Evolutionary conservation across 2,888 invertebrate genomes (phyloP), one percentile per base, ranked within the genome.

Genomic region (Drosophila neoperkinsi): DNA sequence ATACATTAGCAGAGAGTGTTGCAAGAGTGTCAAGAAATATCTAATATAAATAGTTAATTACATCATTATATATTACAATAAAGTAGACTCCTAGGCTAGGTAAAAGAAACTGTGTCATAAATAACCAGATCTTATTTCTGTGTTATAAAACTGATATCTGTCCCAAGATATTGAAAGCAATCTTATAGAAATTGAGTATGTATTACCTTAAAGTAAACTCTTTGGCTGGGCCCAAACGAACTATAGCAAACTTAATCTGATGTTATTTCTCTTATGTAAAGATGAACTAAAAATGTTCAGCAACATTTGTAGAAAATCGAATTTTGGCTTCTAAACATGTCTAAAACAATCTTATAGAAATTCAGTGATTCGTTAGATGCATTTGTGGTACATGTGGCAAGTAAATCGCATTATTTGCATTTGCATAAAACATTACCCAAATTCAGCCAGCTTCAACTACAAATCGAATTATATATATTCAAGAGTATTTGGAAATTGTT

Each of bases 401-500:
- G 16, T 16, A 46, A 25, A 46, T 46, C 25, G 25, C 1, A 25
- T 46, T 46, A 46, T 25, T 25, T 25, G 46, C 46, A 46, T 46
- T 46, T 46, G 46, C 46, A 46, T 46, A 46, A 46, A 46, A 25
- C 25, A 46, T 46, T 46, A 25, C 16, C 7, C 46, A 25, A 46
- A 25, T 25, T 46, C 46, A 46, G 46, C 25, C 4, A 46, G 46
- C 46, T 46, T 46, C 25, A 46, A 46, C 46, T 46, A 25, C 4
- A 46, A 25, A 46, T 46, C 16, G 46, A 46, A 16, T 46, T 41
- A 11, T 41, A 41, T 43, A 25, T 46, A 16, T 25, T 9, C 38
- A 41, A 67, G 34, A 33, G 34, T 21, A 56, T 68, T 56, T 50
- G 11, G 13, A 56, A 21, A 41, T 56, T 30, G 30, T 13, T 28